Evolutionary conservation across 2,888 invertebrate genomes (phyloP).

Genomic region (Pogonocherus hispidulus): DNA sequence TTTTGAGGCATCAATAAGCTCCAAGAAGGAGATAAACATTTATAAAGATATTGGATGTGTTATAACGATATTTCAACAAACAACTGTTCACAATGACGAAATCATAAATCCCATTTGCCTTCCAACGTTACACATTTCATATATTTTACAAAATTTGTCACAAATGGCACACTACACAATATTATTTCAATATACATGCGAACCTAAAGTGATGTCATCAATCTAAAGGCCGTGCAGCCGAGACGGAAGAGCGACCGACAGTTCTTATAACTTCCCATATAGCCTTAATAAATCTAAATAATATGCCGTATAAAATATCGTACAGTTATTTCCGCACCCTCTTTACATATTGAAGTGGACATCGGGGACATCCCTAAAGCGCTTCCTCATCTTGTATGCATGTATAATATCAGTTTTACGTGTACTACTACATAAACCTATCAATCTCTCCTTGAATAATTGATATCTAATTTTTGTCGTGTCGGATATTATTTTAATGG

Average conservation of each 20-base stretch:
- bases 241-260: constrained; percentile 57
- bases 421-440: constrained; percentile 53
- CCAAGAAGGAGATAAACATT: too few relatives aligned
- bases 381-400: constrained; percentile 46
- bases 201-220: constrained; percentile 65
- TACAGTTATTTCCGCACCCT: constrained; percentile 54
- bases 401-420: constrained; percentile 59
- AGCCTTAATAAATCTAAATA: constrained; percentile 67
- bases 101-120: constrained; percentile 44
- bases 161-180: constrained; percentile 60
- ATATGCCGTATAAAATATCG: constrained; percentile 63
- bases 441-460: constrained; percentile 57
- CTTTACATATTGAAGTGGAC: constrained; percentile 62
- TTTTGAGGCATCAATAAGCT: too few relatives aligned
- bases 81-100: constrained; percentile 31
- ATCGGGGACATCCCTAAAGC: constrained; percentile 60
- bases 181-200: constrained; percentile 64
- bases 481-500: constrained; percentile 42
- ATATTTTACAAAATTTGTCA: constrained; percentile 56
- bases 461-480: constrained; percentile 48
- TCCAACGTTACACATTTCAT: constrained; percentile 45
- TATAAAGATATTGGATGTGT: not conserved
- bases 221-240: constrained; percentile 58
- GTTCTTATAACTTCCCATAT: constrained; percentile 66
- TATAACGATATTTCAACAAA: constrained; percentile 27